A percentile compares a stretch with the other conserved stretches of the same genome.
Conservation (phyloP, 2,113 vertebrate species). For the Cariama cristata region DNA sequence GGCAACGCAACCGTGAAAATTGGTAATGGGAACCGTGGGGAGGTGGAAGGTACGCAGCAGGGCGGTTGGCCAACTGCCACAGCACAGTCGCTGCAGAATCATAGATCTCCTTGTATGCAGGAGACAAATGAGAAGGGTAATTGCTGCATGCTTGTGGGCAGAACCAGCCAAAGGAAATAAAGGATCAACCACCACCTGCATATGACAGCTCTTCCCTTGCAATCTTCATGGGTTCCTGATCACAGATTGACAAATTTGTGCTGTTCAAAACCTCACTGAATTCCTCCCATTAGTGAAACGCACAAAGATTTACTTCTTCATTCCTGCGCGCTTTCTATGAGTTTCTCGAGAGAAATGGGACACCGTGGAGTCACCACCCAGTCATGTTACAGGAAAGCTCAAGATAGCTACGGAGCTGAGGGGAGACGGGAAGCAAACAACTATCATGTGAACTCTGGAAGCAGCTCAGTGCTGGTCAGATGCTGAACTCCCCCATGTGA, state of each 20-base stretch:
- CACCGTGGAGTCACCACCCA: neutral
- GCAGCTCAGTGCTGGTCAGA: neutral
- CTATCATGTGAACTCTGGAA: neutral
- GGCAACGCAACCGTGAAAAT: neutral
- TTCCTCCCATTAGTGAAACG: neutral
- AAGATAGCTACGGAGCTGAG: neutral
- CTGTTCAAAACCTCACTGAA: neutral
- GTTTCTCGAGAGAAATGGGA: neutral
- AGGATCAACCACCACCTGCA: neutral
- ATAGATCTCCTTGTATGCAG: neutral
- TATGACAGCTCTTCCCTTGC: neutral
- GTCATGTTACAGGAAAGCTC: neutral
- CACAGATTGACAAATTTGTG: neutral
- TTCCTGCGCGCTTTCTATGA: neutral
- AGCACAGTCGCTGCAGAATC: conserved; percentile 3
- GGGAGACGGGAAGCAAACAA: fast-evolving
- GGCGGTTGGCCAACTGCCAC: conserved; percentile 29
- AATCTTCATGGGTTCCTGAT: neutral
- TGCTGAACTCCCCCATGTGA: neutral
- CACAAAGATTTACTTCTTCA: neutral
- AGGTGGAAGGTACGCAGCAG: conserved; percentile 24
- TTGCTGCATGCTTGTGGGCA: neutral
- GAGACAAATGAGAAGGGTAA: neutral
- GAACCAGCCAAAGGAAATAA: neutral
- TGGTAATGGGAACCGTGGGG: neutral